These are phyloP conservation scores for Scolopax mira DNA, from an alignment of 2,113 vertebrate species.

Conservation along the genomic window DNA sequence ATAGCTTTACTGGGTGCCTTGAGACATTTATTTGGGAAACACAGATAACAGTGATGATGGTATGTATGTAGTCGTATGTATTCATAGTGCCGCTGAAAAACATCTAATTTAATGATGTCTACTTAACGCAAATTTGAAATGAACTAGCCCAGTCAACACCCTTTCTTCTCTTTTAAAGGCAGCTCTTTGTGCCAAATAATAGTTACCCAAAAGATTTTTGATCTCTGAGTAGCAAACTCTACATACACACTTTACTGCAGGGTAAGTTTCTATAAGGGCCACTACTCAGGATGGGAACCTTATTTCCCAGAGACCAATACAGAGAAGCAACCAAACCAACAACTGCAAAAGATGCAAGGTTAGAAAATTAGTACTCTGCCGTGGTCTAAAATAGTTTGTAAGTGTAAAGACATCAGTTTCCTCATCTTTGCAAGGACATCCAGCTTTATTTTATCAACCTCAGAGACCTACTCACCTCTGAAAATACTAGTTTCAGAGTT, in stretches of 20 bases:
- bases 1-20: neutral
- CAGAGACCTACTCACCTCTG: neutral
- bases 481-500: neutral
- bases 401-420: neutral
- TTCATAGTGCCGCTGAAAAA: neutral
- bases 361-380: neutral
- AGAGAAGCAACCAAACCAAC: neutral
- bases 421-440: neutral
- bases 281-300: neutral
- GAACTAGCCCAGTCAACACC: neutral
- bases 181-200: neutral
- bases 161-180: neutral
- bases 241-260: neutral
- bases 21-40: neutral
- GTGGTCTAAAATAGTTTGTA: neutral
- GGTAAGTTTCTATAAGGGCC: neutral
- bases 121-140: neutral
- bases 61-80: neutral
- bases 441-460: neutral
- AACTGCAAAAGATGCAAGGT: neutral
- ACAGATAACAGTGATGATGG: neutral
- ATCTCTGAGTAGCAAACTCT: neutral
- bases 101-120: neutral
- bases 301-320: neutral
- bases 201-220: neutral